These are phyloP conservation scores for Tautogolabrus adspersus DNA, from an alignment of 2,113 vertebrate species.

Conservation along the genomic window DNA sequence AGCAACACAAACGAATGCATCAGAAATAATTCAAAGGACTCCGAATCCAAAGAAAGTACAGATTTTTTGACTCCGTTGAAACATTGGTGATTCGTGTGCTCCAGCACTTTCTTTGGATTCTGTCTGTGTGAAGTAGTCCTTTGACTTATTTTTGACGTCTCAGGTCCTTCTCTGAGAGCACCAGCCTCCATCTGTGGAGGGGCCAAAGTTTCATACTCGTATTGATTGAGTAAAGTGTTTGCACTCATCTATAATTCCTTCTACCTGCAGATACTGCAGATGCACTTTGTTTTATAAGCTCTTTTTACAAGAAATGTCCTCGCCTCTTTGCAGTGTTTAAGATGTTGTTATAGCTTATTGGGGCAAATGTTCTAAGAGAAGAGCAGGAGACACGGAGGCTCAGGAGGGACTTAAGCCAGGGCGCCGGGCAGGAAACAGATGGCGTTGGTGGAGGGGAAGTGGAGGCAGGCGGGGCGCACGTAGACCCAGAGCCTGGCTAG, in stretches of 20 bases:
- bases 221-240: not conserved
- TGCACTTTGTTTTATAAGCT: not conserved
- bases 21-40: too few relatives aligned
- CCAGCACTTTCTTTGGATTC: too few relatives aligned
- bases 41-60: too few relatives aligned
- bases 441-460: constrained; percentile 61
- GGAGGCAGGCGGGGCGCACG: constrained; percentile 33
- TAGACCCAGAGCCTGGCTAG: constrained; percentile 55
- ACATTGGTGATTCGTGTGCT: too few relatives aligned
- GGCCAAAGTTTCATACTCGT: too few relatives aligned
- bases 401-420: constrained; percentile 67
- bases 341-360: constrained; percentile 28
- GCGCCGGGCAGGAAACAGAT: constrained; percentile 79
- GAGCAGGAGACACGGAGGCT: constrained; percentile 52
- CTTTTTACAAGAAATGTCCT: constrained; percentile 7
- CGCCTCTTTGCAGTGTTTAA: not conserved
- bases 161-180: too few relatives aligned
- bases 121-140: too few relatives aligned
- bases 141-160: too few relatives aligned
- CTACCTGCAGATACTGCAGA: not conserved
- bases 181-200: too few relatives aligned
- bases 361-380: constrained; percentile 31
- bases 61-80: too few relatives aligned
- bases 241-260: not conserved
- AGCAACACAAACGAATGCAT: not conserved